Conservation (phyloP, 2,888 invertebrate species). For the Diaprepes abbreviatus region DNA sequence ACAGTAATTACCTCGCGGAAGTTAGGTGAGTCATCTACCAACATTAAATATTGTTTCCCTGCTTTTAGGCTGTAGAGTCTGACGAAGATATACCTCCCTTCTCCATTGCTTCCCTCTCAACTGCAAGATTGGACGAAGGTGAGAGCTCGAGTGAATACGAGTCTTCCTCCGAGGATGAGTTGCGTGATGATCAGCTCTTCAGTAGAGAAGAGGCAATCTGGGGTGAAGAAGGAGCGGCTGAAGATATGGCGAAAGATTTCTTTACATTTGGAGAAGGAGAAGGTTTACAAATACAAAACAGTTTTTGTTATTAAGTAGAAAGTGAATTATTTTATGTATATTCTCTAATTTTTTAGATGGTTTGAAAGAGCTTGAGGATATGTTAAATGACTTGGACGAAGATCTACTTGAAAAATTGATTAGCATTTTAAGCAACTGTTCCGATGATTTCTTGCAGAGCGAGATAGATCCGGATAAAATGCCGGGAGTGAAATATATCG, state of each 20-base stretch:
- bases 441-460: conserved; percentile 54
- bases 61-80: conserved; percentile 55
- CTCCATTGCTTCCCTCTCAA: conserved; percentile 51
- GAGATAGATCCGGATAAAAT: conserved; percentile 50
- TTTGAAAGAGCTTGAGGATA: conserved; percentile 30
- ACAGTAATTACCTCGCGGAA: too few relatives aligned
- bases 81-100: conserved; percentile 57
- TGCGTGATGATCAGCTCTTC: conserved; percentile 36
- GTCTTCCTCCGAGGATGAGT: conserved; percentile 37
- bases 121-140: conserved; percentile 39
- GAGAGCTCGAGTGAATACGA: conserved; percentile 49
- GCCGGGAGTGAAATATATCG: conserved; percentile 54
- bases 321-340: too few relatives aligned
- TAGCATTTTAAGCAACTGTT: conserved; percentile 54
- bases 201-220: background rate
- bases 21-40: too few relatives aligned
- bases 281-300: background rate
- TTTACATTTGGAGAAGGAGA: conserved; percentile 44
- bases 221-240: conserved; percentile 38
- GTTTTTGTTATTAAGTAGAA: too few relatives aligned
- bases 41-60: too few relatives aligned
- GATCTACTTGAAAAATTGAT: conserved; percentile 56
- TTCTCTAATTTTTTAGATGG: conserved; percentile 24
- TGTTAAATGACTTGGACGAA: conserved; percentile 44
- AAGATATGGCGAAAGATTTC: conserved; percentile 31